Conservation (phyloP, 1,140 invertebrate genomes). For the Scaptomyza graminum region DNA sequence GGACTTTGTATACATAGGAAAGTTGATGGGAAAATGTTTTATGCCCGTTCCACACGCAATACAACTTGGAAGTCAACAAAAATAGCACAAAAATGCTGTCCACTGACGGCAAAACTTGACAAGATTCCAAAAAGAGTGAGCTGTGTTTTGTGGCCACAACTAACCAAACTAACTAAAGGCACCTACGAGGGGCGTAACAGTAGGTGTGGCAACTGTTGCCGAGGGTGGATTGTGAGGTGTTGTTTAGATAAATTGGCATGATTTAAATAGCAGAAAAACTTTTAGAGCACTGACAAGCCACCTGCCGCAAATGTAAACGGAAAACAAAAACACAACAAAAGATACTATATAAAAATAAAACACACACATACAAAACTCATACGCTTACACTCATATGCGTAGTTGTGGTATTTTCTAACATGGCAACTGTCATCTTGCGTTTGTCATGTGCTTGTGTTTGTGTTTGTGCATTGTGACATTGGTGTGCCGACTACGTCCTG, state of each 20-base stretch:
- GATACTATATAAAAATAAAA: conserved; percentile 21
- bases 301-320: conserved; percentile 51
- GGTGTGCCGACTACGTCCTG: conserved; percentile 26
- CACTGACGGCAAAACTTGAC: conserved; percentile 67
- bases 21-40: conserved; percentile 42
- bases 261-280: conserved; percentile 82
- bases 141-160: conserved; percentile 51
- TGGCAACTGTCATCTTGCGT: conserved; percentile 79
- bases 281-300: conserved; percentile 55
- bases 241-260: conserved; percentile 81
- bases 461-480: conserved; percentile 73
- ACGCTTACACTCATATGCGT: conserved; percentile 19
- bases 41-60: conserved; percentile 58
- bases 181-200: conserved; percentile 24
- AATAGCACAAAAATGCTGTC: conserved; percentile 34
- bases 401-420: conserved; percentile 69
- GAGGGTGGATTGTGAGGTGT: conserved; percentile 37
- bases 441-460: conserved; percentile 73
- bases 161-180: conserved; percentile 26
- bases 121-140: conserved; percentile 76
- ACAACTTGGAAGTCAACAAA: conserved; percentile 57
- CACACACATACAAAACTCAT: not conserved
- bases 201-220: conserved; percentile 76
- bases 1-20: conserved; percentile 11
- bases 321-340: not conserved